A percentile compares a stretch with the other conserved stretches of the same genome.
Evolutionary conservation across 53 echinoderm and acorn worm genomes (phyloP).

Genomic region (Holothuria scabra): DNA sequence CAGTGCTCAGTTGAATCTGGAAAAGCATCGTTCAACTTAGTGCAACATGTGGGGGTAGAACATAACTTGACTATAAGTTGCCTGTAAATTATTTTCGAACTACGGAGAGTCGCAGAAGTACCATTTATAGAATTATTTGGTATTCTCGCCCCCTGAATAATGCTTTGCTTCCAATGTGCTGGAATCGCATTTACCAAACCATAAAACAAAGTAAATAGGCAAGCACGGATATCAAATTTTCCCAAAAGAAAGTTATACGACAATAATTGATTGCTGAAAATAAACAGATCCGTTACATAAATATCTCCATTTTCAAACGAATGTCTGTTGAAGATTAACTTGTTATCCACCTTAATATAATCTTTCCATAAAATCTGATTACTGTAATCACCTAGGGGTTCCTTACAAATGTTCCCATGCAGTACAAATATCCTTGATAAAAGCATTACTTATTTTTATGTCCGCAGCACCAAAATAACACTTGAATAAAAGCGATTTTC

Average conservation of each 20-base stretch:
- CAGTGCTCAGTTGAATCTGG: not conserved
- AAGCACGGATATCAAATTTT: not conserved
- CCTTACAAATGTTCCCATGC: not conserved
- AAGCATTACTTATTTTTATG: not conserved
- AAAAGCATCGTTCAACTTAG: not conserved
- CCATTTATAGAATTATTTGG: not conserved
- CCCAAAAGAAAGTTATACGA: too few relatives aligned
- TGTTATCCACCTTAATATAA: conserved; percentile 1
- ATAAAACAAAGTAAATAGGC: conserved; percentile 9
- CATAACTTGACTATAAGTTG: too few relatives aligned
- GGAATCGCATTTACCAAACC: not conserved
- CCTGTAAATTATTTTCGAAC: too few relatives aligned
- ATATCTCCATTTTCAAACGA: too few relatives aligned
- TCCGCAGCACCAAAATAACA: not conserved
- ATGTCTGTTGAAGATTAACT: not conserved
- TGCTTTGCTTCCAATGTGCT: not conserved
- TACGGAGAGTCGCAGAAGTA: too few relatives aligned
- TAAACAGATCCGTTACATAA: too few relatives aligned
- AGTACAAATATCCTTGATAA: conserved; percentile 1
- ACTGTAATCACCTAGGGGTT: too few relatives aligned
- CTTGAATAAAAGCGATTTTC: not conserved
- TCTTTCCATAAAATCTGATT: not conserved
- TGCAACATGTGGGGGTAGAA: too few relatives aligned
- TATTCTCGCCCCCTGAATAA: not conserved
- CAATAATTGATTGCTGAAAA: too few relatives aligned